phyloP scores from a whole-genome alignment of 1,140 invertebrate species.

The Protaetia brevitarsis region DNA sequence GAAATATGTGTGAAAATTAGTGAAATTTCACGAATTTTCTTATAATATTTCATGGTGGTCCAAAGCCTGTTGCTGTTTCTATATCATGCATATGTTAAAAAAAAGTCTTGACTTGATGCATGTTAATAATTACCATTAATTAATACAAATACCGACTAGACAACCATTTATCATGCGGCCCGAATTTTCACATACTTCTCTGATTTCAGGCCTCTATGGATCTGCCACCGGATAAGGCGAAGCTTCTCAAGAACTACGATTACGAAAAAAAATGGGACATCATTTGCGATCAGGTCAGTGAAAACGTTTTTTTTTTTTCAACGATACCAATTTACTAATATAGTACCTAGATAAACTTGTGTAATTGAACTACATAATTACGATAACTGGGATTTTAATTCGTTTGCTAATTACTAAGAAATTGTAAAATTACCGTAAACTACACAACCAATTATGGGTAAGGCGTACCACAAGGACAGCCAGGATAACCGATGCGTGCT shows the following conservation, averaged over 20 bases:
- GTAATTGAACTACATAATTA: too few relatives aligned
- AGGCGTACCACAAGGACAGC: background rate
- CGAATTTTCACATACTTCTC: constrained; percentile 33
- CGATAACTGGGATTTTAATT: background rate
- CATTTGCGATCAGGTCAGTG: constrained; percentile 94
- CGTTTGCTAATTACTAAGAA: background rate
- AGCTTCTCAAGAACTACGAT: constrained; percentile 94
- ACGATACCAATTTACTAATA: background rate
- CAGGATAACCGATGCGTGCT: too few relatives aligned
- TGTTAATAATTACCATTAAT: too few relatives aligned
- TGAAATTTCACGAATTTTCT: too few relatives aligned
- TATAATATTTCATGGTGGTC: too few relatives aligned
- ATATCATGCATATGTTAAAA: too few relatives aligned
- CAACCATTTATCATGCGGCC: too few relatives aligned
- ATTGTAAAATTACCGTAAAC: background rate
- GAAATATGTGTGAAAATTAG: too few relatives aligned
- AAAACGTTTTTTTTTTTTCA: background rate
- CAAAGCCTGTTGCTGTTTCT: too few relatives aligned
- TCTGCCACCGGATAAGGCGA: constrained; percentile 97
- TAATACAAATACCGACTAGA: too few relatives aligned
- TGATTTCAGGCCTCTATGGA: constrained; percentile 96
- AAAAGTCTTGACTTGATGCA: too few relatives aligned
- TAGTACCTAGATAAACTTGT: background rate
- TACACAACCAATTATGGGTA: background rate
- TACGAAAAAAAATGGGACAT: constrained; percentile 99